A percentile compares a stretch with the other conserved stretches of the same genome.
Evolutionary conservation across 92 coral and sea anemone species (phyloP).

Genomic region (Montipora capitata): DNA sequence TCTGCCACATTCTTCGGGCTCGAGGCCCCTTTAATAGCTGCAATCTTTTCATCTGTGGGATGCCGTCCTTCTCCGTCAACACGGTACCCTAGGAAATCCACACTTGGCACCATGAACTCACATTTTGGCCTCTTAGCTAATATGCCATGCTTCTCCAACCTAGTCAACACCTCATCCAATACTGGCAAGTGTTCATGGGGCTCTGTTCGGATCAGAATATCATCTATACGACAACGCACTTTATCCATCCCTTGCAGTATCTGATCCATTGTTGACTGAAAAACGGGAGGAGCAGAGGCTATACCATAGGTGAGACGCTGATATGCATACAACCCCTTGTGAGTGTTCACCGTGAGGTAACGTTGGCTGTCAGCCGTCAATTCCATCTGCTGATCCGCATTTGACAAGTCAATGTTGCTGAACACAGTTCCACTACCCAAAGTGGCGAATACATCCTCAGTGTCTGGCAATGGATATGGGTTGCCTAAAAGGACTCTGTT

Average conservation of each 20-base stretch:
- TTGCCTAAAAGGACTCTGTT: no score
- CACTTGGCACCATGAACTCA: slow-evolving; percentile 64
- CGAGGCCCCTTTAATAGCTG: slow-evolving; percentile 56
- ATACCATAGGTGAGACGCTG: slow-evolving; percentile 61
- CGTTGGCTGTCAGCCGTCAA: slow-evolving; percentile 11
- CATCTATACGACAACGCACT: slow-evolving; percentile 49
- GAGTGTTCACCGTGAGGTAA: slow-evolving; percentile 62
- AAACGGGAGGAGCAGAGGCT: slow-evolving; percentile 48
- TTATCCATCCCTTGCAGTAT: no score
- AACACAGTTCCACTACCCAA: no score
- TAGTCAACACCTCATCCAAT: slow-evolving; percentile 50
- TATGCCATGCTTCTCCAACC: slow-evolving; percentile 57
- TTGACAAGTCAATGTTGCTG: slow-evolving; percentile 5
- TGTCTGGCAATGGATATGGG: no score
- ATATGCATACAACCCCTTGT: slow-evolving; percentile 59
- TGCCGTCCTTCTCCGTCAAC: slow-evolving; percentile 40
- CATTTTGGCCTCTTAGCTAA: slow-evolving; percentile 50
- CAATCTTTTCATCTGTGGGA: slow-evolving; percentile 7
- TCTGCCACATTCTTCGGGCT: slow-evolving; percentile 63
- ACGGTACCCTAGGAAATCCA: slow-evolving; percentile 54
- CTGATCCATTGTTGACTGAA: slow-evolving; percentile 32
- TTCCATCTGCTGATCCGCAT: slow-evolving; percentile 55
- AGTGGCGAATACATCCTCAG: no score
- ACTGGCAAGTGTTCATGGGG: slow-evolving; percentile 61
- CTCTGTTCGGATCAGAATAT: slow-evolving; percentile 53